Base-by-base conservation (phyloP, 2,888 invertebrate genomes). In the Amorpha juglandis region DNA sequence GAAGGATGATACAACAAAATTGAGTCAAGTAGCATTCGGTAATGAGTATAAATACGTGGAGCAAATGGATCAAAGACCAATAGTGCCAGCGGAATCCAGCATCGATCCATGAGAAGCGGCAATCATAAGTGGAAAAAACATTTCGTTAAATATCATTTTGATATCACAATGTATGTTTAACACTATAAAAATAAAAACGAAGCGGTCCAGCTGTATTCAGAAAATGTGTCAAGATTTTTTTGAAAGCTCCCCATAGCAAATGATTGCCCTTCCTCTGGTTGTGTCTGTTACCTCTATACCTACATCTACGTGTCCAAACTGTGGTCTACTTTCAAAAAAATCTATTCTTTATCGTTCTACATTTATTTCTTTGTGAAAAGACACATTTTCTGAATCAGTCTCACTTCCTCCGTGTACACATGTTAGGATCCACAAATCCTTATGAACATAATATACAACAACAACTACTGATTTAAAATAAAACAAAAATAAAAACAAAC, bases 351-450 rank as follows among this genome's bases (percentile, higher is more conserved):
- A 78, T 81, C 68, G 70, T 78, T 81, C 82, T 85, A 86, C 80
- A 69, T 82, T 94, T 95, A 96, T 96, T 93, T 93, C 93, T 93
- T 91, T 93, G 93, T 93, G 93, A 93, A 93, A 93, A 93, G 92
- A 93, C 96, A 97, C 96, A 97, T 97, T 97, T 97, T 96, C 96
- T 96, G 96, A 96, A 95, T 90, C 74, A 69, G 68, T 78, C 75
- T 77, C 80, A 78, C 80, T 87, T 80, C 84, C 87, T 84, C 84
- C 83, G 80, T 80, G 79, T 77, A 78, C 77, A 73, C 73, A 76
- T 79, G 74, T 71, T 74, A 78, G 78, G 77, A 74, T 74, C 71
- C 73, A 70, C 72, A 73, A 74, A 65, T 75, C 78, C 71, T 77
- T 78, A 79, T 78, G 81, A 78, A 81, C 76, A 81, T 78, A 86